A percentile compares a stretch with the other conserved stretches of the same genome.
phyloP scores from a whole-genome alignment of 2,888 invertebrate species.

The Nemotelus nigrinus region DNA sequence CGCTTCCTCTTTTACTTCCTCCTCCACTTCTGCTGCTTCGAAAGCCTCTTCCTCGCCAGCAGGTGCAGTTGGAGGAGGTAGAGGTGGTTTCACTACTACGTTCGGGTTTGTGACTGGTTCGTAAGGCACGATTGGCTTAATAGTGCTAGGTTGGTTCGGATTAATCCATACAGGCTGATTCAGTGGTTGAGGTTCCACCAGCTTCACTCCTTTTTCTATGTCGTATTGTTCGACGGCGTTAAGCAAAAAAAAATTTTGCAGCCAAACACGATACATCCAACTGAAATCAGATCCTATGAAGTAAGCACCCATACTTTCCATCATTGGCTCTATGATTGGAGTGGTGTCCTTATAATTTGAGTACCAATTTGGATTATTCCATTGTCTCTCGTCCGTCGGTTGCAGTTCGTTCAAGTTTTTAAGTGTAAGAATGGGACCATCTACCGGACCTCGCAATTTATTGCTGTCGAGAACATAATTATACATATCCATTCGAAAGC shows the following conservation, averaged over 20 bases:
- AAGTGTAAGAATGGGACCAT: not conserved
- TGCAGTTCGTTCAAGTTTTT: not conserved
- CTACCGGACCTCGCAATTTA: not conserved
- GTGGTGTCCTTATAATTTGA: not conserved
- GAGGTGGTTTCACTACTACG: not conserved
- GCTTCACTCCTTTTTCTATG: not conserved
- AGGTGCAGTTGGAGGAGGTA: not conserved
- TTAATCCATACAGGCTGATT: not conserved
- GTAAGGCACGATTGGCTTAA: not conserved
- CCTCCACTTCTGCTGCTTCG: not conserved
- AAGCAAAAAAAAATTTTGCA: not conserved
- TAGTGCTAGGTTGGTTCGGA: too few species aligned
- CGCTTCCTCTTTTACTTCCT: too few species aligned
- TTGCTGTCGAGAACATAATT: rapidly evolving
- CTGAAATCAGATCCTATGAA: not conserved
- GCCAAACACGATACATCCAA: not conserved
- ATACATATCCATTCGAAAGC: not conserved
- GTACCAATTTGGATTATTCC: not conserved
- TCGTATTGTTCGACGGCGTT: not conserved
- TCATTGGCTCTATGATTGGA: not conserved
- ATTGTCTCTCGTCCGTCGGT: not conserved
- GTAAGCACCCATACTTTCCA: not conserved
- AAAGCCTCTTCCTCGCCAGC: not conserved
- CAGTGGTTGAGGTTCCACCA: not conserved
- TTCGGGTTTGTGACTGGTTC: not conserved